Evolutionary conservation across 2,888 invertebrate species (phyloP), one percentile per base, ranked within the genome.

Genomic region (Leptinotarsa haldemani): DNA sequence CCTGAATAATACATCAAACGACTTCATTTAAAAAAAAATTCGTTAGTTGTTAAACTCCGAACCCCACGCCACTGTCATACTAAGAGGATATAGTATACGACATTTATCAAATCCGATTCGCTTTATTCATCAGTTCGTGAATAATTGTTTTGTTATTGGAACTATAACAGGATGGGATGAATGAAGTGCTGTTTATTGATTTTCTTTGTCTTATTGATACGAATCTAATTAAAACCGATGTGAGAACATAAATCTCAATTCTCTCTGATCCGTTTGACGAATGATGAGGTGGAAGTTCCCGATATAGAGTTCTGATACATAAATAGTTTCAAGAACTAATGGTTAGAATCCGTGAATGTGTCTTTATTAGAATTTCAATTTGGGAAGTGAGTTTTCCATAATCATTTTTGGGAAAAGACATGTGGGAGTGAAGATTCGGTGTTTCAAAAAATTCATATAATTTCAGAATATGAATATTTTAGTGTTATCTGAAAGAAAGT

Each of bases 81-180:
- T 52, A 74, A 78, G 80, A 81, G 81, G 81, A 81, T 80, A 76
- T 80, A 74, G 74, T 64, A 68, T 18, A 53, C 20, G 18, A 20
- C 56, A 48, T 70, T 67, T 20, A 74, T 70, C 68, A 67, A 70
- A 67, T 74, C 53, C 53, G 63, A 70, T 70, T 68, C 48, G 65
- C 63, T 74, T 61, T 61, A 61, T 61, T 40, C 61, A 74, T 67
- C 58, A 70, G 70, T 22, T 56, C 25, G 50, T 68, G 67, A 74
- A 70, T 74, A 74, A 74, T 74, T 70, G 70, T 56, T 74, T 63
- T 64, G 58, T 66, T 70, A 67, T 67, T 74, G 70, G 70, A 74
- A 74, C 20, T 74, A 67, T 74, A 74, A 74, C 74, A 74, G 74
- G 74, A 74, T 74, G 68, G 70, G 74, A 74, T 70, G 74, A 67